Evolutionary conservation across 2,888 invertebrate species (phyloP), one percentile per base, ranked within the genome.

Genomic region (Plebejus melissa): DNA sequence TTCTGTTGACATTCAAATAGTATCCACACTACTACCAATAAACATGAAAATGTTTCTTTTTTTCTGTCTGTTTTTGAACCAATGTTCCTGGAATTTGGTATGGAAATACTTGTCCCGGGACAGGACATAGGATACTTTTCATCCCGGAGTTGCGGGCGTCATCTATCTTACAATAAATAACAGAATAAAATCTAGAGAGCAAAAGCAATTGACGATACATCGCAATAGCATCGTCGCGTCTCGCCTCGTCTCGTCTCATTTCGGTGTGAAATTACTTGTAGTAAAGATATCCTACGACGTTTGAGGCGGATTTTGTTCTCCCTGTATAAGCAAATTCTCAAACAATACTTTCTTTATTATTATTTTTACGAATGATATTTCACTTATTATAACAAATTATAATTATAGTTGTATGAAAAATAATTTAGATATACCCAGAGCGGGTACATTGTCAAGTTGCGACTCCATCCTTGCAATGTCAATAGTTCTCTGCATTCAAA

Each of bases 401-500:
- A 41, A 41, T 7, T 7, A 41, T 7, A 41, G 9, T 11, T 9
- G 9, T 46, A 46, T 9, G 9, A 9, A 46, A 46, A 9, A 54
- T 54, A 54, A 16, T 54, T 4, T 3, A 16, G 9, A 38, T 69
- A 22, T n/a, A 41, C 28, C 3, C n/a, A n/a, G 22, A 6, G 11
- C 13, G 28, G 11, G 13, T n/a, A n/a, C 22, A 71, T 71, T 71
- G 71, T 50, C 46, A 46, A 1, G 41, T 71, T 46, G 28, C 46
- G 28, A 41, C 46, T 70, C 70, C 65, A 74, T 78, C 74, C 57
- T 65, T 74, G 74, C 74, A 76, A 70, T 74, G 77, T 76, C 76
- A 77, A 77, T 78, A 75, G 57, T 74, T 76, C 13, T 65, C 36
- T 50, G 16, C 72, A 54, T 54, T 72, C 32, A 32, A 46, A 72